Evolutionary conservation across 2,113 vertebrate genomes (phyloP), one percentile per base, ranked within the genome.

Genomic region (Sciurus niger): DNA sequence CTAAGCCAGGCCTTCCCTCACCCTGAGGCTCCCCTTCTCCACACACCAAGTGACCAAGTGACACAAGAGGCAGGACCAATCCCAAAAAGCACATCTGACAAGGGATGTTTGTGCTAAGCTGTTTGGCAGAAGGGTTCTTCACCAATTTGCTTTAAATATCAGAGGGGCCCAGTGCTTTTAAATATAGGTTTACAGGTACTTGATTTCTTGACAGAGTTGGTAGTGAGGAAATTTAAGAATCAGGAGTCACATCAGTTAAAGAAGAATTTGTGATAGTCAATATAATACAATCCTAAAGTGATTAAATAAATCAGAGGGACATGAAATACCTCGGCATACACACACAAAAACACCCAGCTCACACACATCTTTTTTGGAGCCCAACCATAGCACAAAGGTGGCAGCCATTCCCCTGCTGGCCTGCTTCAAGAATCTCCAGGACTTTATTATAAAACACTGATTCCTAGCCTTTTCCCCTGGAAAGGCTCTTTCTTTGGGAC

Each of bases 131-230:
- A 79, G 68, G 58, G 48, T n/a, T 55, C 46, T 32, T 87, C 68
- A 90, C 22, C 34, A 95, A 67, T 55, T 48, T 65, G 40, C 53
- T 90, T 93, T 79, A 93, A 93, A 30, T 55, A 80, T 48, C 58
- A 93, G 70, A 87, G 40, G 30, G 63, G 13, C 14, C 76, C 51
- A 70, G 30, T 48, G 55, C 16, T 65, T 92, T 72, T 51, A 90
- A 83, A 94, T 28, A 85, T 0, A 74, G 11, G 8, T 82, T 95
- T 90, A 43, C 28, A 79, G 37, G 40, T 1, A 34, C 55, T 78
- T 76, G 43, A 89, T 51, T 94, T 87, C 79, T 83, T 37, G 46
- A 78, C 32, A 91, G 83, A 91, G 86, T 88, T 0, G 4, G 4
- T 10, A 37, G 8, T 13, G 32, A 89, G 34, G 34, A 34, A 70